A percentile compares a stretch with the other conserved stretches of the same genome.
phyloP scores from a whole-genome alignment of 2,888 invertebrate genomes.

The Leucophora obtusa region DNA sequence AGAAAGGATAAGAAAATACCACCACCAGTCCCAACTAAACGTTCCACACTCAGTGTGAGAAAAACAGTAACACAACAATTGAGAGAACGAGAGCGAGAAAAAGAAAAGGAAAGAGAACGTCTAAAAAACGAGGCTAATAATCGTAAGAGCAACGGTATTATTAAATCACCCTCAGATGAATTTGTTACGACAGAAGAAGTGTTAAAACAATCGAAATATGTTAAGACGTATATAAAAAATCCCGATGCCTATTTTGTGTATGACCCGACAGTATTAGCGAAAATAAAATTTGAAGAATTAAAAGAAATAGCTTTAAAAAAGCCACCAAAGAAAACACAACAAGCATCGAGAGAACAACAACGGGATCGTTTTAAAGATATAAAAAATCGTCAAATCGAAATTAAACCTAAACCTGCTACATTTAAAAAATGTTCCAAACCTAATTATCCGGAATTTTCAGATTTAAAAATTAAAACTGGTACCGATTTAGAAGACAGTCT shows the following conservation, averaged over 20 bases:
- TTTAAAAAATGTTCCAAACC: constrained; percentile 77
- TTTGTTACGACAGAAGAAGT: constrained; percentile 78
- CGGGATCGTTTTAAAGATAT: constrained; percentile 69
- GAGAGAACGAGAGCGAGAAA: constrained; percentile 67
- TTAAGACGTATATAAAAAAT: constrained; percentile 78
- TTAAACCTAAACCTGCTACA: constrained; percentile 67
- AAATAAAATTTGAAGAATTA: constrained; percentile 75
- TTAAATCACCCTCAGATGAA: constrained; percentile 69
- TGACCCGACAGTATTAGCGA: constrained; percentile 76
- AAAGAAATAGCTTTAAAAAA: constrained; percentile 70
- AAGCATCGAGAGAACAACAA: constrained; percentile 53
- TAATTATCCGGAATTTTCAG: constrained; percentile 77
- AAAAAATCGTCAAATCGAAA: constrained; percentile 65
- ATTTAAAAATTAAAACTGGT: constrained; percentile 77
- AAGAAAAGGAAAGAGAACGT: constrained; percentile 71
- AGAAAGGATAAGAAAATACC: constrained; percentile 69
- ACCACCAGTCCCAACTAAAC: constrained; percentile 73
- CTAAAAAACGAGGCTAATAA: constrained; percentile 66
- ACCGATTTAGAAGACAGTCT: constrained; percentile 74
- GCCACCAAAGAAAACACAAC: constrained; percentile 69
- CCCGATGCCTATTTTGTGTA: constrained; percentile 78
- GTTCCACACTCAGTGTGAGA: constrained; percentile 72
- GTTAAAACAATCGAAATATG: constrained; percentile 78
- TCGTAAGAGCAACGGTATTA: constrained; percentile 65
- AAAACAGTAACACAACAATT: constrained; percentile 71